Evolutionary conservation across 1,140 invertebrate genomes (phyloP), one percentile per base, ranked within the genome.

Genomic region (Megalopta genalis): DNA sequence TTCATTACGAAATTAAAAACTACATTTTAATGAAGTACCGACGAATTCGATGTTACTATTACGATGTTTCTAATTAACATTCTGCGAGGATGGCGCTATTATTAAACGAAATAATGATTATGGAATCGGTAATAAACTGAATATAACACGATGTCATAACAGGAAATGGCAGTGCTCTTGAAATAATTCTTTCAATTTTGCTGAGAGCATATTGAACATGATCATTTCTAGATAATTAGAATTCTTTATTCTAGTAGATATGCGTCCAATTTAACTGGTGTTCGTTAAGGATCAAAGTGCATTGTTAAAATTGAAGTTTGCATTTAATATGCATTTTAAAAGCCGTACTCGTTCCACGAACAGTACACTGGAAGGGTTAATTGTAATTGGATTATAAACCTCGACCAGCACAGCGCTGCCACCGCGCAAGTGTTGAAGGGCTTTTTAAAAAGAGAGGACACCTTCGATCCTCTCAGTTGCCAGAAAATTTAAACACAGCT

Each of bases 291-390:
- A 23, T 23, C 9, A 65, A 14, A n/a, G 8, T n/a, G 21, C 21
- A 23, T 23, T 65, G 37, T 64, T 16, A 32, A 68, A n/a, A 18
- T 49, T 67, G 23, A 49, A 49, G 18, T 52, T 25, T 68, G n/a
- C 46, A 54, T 54, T 68, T 54, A 52, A 52, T 67, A 68, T 68
- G 42, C 65, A 27, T 67, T 52, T 68, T 21, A 67, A 67, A 49
- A 21, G 23, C 27, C 62, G 37, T 7, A 6, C 46, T 52, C 16
- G 65, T 27, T 42, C 14, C 42, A 21, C 16, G 23, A 10, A 25
- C 16, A 49, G n/a, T 67, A 18, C 23, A 1, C 46, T 32, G 16
- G 46, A 68, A 68, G 66, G 18, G 46, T 68, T 68, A 52, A 54
- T 68, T 39, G 0, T 68, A 68, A 68, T 68, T 32, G 49, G 66